Percentiles rank a stretch among this genome's conserved stretches.
Conservation (phyloP, 2,888 invertebrate genomes). For the Drosophila borborema region DNA sequence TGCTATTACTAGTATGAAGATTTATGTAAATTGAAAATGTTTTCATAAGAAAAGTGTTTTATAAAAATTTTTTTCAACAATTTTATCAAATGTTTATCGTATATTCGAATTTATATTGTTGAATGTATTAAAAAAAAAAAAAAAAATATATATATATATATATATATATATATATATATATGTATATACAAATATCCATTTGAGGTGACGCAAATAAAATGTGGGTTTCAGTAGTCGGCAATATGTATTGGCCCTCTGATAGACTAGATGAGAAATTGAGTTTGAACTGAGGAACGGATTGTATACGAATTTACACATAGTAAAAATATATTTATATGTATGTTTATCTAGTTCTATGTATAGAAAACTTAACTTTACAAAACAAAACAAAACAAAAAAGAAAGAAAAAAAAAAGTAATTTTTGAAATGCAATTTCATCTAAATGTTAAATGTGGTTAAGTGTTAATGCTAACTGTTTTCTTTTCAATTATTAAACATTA, state of each 20-base stretch:
- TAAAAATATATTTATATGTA: conserved; percentile 46
- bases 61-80: conserved; percentile 29
- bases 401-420: neutral
- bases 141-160: conserved; percentile 1
- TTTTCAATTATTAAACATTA: conserved; percentile 36
- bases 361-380: conserved; percentile 13
- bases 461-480: conserved; percentile 24
- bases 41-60: conserved; percentile 19
- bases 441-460: conserved; percentile 47
- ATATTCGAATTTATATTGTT: conserved; percentile 51
- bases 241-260: conserved; percentile 5
- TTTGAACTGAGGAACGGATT: conserved; percentile 46
- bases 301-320: conserved; percentile 64
- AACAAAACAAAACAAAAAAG: neutral
- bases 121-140: conserved; percentile 21
- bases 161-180: neutral
- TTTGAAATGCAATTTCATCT: conserved; percentile 40
- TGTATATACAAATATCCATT: neutral
- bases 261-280: conserved; percentile 25
- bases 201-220: conserved; percentile 7
- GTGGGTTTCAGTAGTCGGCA: conserved; percentile 38
- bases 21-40: conserved; percentile 15
- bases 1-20: conserved; percentile 6
- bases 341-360: conserved; percentile 45
- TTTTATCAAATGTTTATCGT: conserved; percentile 35